Evolutionary conservation across 1,140 invertebrate genomes (phyloP).

Genomic region (Drosophila ambigua): DNA sequence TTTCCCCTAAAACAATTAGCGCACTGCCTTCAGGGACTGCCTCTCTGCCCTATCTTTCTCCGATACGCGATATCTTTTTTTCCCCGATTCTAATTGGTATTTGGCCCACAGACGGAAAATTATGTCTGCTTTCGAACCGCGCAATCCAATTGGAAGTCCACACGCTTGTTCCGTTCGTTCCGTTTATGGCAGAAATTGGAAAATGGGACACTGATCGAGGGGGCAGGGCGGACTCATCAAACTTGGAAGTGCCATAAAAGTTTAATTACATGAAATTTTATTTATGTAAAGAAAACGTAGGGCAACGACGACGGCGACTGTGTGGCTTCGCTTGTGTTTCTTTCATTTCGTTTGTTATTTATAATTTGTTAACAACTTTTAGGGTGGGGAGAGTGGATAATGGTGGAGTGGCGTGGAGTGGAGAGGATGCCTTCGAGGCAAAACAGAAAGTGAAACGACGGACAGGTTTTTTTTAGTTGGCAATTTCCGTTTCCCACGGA

Average conservation of each 20-base stretch:
- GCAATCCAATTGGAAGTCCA: conserved; percentile 38
- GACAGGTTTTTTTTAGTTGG: conserved; percentile 33
- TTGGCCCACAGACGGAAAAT: conserved; percentile 24
- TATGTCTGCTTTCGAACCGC: conserved; percentile 13
- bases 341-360: conserved; percentile 12
- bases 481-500: conserved; percentile 72
- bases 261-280: conserved; percentile 57
- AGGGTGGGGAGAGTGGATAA: conserved; percentile 9
- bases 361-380: conserved; percentile 29
- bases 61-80: neutral
- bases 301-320: neutral
- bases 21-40: no score
- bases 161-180: neutral
- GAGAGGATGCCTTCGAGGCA: neutral
- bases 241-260: conserved; percentile 36
- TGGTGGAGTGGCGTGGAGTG: neutral
- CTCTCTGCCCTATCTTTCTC: conserved; percentile 5
- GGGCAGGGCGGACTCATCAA: neutral
- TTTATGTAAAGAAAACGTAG: conserved; percentile 22
- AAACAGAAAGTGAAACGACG: conserved; percentile 53
- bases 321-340: neutral
- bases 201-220: conserved; percentile 9
- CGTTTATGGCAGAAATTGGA: conserved; percentile 24
- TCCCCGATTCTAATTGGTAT: conserved; percentile 33
- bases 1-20: no score